Conservation (phyloP, 92 coral and sea anemone genomes). For the Parazoanthus swiftii region DNA sequence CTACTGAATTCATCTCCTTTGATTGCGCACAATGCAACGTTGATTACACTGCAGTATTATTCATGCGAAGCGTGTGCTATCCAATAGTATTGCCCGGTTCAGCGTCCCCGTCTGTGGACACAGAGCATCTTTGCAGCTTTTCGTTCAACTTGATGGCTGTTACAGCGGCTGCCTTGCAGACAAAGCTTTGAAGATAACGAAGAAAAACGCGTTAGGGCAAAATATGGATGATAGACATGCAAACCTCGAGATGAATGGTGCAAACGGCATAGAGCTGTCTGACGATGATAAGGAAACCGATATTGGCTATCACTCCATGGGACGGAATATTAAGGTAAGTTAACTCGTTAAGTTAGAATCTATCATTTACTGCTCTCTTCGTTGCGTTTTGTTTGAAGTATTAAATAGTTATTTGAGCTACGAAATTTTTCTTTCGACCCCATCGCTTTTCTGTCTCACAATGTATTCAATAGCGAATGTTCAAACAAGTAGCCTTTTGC, state of each 20-base stretch:
- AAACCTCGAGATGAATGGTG: constrained; percentile 53
- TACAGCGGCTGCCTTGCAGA: not conserved
- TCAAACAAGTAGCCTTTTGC: not conserved
- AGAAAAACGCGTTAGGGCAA: not conserved
- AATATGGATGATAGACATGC: constrained; percentile 23
- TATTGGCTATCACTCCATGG: constrained; percentile 80
- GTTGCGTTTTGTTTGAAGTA: not conserved
- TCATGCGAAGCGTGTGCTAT: constrained; percentile 17
- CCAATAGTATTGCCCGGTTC: constrained; percentile 56
- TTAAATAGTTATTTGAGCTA: not conserved
- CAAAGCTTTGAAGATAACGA: not conserved
- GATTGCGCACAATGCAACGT: constrained; percentile 48
- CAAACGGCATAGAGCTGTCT: constrained; percentile 47
- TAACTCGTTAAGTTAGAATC: not conserved
- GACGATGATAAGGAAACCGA: constrained; percentile 67
- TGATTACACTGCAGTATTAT: constrained; percentile 53
- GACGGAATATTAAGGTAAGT: constrained; percentile 79
- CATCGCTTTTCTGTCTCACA: not conserved
- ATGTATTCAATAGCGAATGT: not conserved
- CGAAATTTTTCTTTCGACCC: not conserved
- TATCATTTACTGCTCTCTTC: not conserved
- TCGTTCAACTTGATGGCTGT: not conserved
- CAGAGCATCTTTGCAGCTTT: not conserved
- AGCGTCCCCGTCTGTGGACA: constrained; percentile 61
- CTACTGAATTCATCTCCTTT: not conserved